Evolutionary conservation across 2,113 vertebrate species (phyloP), one percentile per base, ranked within the genome.

Genomic region (Callopanchax toddi): DNA sequence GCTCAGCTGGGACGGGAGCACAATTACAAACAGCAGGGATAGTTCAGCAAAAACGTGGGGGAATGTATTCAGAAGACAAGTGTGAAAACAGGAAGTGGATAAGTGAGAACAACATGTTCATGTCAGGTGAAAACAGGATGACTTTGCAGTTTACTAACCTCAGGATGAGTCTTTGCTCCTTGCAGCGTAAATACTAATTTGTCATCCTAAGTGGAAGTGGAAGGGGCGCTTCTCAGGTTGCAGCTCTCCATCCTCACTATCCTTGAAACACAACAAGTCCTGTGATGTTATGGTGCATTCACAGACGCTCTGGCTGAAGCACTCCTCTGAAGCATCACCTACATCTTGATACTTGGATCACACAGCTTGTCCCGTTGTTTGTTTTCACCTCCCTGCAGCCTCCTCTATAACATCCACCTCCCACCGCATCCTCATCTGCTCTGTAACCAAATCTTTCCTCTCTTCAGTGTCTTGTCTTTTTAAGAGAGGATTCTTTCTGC

Each of bases 111-210:
- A 72, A 58, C 45, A 20, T 18, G 61, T 58, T 43, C 46, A 21
- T 1, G 46, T 46, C 69, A 50, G 40, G 23, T 49, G 65, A 12
- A 67, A 60, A 67, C 64, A 67, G 18, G 43, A 72, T 88, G 85
- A 88, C 83, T 74, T 48, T 79, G 83, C 83, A 83, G 40, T 84
- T 80, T 59, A 82, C 87, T 78, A 16, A 89, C 87, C 84, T 87
- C 57, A 3, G 51, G 43, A 40, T 54, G 78, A 74, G 67, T 58
- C 68, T 53, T 13, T 3, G 54, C 79, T 82, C 81, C 64, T 59
- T 21, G 84, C 74, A 74, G 80, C 71, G 81, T 71, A 68, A 74
- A 66, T 71, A 80, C 76, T 89, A 85, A 71, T 85, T 48, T 67
- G 62, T 76, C 83, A 86, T 87, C 74, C 76, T 82, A 60, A 60